Percentiles rank a stretch among this genome's conserved stretches.
Evolutionary conservation across 2,797 vertebrate species (phyloP).

Genomic region (Pitangus sulphuratus): DNA sequence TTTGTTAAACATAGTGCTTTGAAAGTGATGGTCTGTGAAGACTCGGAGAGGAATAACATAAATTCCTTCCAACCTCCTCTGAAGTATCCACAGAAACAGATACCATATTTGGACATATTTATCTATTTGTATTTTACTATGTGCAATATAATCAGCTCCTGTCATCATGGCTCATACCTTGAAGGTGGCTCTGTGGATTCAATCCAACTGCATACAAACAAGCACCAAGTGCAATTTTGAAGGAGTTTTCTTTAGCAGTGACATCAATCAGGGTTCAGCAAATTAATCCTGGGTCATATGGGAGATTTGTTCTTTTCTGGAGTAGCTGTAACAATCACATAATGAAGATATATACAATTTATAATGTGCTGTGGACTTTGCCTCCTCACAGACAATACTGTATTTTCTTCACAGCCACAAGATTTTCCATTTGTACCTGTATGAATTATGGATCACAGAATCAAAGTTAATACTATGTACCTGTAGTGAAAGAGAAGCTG

Average conservation of each 20-base stretch:
- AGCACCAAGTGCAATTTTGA: background rate
- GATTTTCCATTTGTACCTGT: background rate
- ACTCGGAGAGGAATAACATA: background rate
- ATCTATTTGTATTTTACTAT: background rate
- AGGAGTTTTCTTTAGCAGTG: accelerated
- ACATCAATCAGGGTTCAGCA: background rate
- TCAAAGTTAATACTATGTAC: background rate
- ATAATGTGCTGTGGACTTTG: background rate
- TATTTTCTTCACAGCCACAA: background rate
- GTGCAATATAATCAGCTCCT: background rate
- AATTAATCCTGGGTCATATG: background rate
- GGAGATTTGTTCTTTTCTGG: background rate
- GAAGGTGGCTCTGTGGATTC: background rate
- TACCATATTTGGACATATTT: background rate
- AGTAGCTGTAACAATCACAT: background rate
- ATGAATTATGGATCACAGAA: background rate
- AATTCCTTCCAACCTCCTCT: background rate
- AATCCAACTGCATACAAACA: background rate
- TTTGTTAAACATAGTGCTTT: background rate
- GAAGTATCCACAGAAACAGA: background rate
- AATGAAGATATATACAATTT: background rate
- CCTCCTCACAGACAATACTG: background rate
- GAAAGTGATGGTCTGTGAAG: background rate
- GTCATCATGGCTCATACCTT: background rate
- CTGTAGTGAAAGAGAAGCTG: background rate